Evolutionary conservation across 2,888 invertebrate species (phyloP).

Genomic region (Mesopsocus fuscifrons): DNA sequence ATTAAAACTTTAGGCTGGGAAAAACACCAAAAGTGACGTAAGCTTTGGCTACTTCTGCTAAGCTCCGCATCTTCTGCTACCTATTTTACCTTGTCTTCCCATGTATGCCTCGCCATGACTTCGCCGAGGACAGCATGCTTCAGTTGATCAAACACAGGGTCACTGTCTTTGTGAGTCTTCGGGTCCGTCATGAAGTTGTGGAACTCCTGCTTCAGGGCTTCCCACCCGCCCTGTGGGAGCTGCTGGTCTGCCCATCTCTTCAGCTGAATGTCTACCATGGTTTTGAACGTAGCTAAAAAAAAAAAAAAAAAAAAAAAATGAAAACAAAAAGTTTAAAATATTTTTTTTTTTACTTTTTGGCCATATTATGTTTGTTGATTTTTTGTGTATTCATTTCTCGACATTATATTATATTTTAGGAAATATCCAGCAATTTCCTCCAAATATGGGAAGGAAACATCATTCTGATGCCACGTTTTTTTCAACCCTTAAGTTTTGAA

Average conservation of each 20-base stretch:
- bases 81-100: slow-evolving; percentile 93
- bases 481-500: too few relatives aligned
- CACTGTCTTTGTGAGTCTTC: slow-evolving; percentile 49
- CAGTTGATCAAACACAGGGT: slow-evolving; percentile 75
- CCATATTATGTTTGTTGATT: too few relatives aligned
- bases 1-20: too few relatives aligned
- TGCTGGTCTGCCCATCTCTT: slow-evolving; percentile 90
- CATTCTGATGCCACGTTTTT: too few relatives aligned
- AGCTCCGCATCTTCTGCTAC: too few relatives aligned
- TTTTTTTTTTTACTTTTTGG: slow-evolving; percentile 14
- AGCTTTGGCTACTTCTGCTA: too few relatives aligned
- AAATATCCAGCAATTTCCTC: too few relatives aligned
- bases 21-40: too few relatives aligned
- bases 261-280: slow-evolving; percentile 81
- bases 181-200: slow-evolving; percentile 38
- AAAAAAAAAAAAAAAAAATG: slow-evolving; percentile 9
- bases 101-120: slow-evolving; percentile 67
- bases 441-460: too few relatives aligned
- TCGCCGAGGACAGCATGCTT: slow-evolving; percentile 77
- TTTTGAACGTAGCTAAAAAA: slow-evolving; percentile 56
- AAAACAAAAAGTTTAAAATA: slow-evolving; percentile 8
- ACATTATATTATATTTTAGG: too few relatives aligned
- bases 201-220: slow-evolving; percentile 59
- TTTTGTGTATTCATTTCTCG: too few relatives aligned
- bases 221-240: slow-evolving; percentile 75